Evolutionary conservation across 2,797 vertebrate genomes (phyloP).

Genomic region (Poecilia picta): DNA sequence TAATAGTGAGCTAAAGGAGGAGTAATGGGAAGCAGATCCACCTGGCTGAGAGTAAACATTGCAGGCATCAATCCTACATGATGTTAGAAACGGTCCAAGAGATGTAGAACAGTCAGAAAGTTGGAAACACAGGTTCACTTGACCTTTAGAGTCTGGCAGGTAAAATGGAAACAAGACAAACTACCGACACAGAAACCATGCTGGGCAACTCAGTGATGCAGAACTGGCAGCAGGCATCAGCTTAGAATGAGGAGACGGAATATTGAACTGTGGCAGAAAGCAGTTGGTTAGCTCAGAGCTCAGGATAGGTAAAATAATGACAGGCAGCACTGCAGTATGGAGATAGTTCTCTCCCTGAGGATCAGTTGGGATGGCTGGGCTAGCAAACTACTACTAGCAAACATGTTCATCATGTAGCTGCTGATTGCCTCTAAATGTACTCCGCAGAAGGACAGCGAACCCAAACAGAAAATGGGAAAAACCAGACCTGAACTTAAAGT

Average conservation of each 20-base stretch:
- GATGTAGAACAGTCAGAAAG: neutral
- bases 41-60: neutral
- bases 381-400: no score
- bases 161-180: neutral
- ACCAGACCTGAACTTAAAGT: neutral
- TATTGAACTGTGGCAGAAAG: neutral
- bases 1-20: neutral
- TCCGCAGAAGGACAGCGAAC: neutral
- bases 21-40: neutral
- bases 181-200: neutral
- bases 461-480: neutral
- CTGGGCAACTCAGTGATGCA: neutral
- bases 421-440: neutral
- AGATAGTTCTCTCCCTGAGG: neutral
- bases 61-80: neutral
- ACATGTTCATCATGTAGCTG: neutral
- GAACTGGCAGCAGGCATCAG: neutral
- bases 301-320: neutral
- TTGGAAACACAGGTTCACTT: neutral
- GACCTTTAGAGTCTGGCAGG: neutral
- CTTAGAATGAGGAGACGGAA: neutral
- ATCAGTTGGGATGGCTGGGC: neutral
- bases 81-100: neutral
- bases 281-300: neutral
- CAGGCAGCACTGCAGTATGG: neutral